Percentiles rank a stretch among this genome's conserved stretches.
phyloP scores from a whole-genome alignment of 2,888 invertebrate genomes.

The Clunio marinus region DNA sequence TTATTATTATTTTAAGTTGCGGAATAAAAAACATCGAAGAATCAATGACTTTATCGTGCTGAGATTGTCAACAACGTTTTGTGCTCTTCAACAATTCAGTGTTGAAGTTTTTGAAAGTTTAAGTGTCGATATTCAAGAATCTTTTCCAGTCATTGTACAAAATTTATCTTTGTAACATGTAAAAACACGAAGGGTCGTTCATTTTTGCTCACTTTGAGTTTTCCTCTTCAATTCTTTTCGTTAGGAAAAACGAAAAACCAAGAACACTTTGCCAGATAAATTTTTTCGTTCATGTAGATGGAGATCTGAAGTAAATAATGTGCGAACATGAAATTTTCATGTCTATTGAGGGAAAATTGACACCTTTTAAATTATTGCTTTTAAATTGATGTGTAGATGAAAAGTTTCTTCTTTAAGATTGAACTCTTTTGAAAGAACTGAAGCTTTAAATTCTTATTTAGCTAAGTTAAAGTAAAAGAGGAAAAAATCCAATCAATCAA shows the following conservation, averaged over 20 bases:
- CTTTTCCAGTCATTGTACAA: neutral
- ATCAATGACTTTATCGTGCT: slow-evolving; percentile 2
- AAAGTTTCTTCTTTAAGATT: neutral
- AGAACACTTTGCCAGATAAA: slow-evolving; percentile 12
- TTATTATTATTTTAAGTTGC: neutral
- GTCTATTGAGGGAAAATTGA: neutral
- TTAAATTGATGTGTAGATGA: too few relatives aligned
- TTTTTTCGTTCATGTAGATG: neutral
- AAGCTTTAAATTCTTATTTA: too few relatives aligned
- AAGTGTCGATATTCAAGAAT: neutral
- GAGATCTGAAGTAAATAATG: slow-evolving; percentile 1
- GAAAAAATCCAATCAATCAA: slow-evolving; percentile 26
- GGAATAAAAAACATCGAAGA: too few relatives aligned
- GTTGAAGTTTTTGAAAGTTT: too few relatives aligned
- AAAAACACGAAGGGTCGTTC: slow-evolving; percentile 19
- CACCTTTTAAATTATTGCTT: slow-evolving; percentile 23
- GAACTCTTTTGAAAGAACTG: slow-evolving; percentile 3
- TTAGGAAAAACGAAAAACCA: too few relatives aligned
- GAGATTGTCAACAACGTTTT: neutral
- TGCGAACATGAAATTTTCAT: neutral
- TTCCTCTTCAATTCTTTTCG: slow-evolving; percentile 2
- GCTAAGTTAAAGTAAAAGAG: too few relatives aligned
- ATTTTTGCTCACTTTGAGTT: too few relatives aligned
- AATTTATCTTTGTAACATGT: neutral
- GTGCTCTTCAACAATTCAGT: neutral